Conservation (phyloP, 2,888 invertebrate species). For the Tetheella fluctuosa region DNA sequence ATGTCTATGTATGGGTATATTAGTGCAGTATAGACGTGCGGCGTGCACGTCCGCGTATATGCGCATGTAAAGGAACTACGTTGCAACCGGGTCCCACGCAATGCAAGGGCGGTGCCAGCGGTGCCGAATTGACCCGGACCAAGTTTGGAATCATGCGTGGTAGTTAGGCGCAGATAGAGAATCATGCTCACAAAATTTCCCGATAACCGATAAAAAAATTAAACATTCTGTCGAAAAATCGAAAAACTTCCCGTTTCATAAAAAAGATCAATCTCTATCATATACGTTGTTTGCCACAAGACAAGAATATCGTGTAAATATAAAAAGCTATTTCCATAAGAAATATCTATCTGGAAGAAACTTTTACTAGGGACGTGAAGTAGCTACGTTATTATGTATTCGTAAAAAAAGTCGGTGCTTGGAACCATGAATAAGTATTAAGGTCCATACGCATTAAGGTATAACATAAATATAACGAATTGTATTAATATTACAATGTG, state of each 20-base stretch:
- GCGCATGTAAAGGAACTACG: no score
- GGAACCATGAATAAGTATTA: not conserved
- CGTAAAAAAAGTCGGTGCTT: not conserved
- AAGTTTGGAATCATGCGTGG: no score
- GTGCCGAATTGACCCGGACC: no score
- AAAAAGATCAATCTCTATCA: not conserved
- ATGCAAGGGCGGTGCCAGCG: no score
- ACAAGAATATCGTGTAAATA: conserved; percentile 4
- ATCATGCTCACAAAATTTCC: no score
- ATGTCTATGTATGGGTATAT: no score
- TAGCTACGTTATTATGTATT: not conserved
- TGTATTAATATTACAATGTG: no score
- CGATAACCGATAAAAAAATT: not conserved
- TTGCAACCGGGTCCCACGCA: no score
- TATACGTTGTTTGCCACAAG: conserved; percentile 6
- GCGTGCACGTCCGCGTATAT: no score
- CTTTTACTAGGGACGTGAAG: conserved; percentile 5
- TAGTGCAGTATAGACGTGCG: no score
- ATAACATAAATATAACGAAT: not conserved
- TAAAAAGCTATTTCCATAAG: not conserved
- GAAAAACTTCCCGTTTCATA: no score
- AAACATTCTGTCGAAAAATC: not conserved
- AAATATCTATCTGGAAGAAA: conserved; percentile 4
- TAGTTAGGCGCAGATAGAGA: no score
- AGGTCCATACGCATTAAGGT: not conserved